phyloP scores from a whole-genome alignment of 2,797 vertebrate species.

The Paramormyrops hopkinsi region DNA sequence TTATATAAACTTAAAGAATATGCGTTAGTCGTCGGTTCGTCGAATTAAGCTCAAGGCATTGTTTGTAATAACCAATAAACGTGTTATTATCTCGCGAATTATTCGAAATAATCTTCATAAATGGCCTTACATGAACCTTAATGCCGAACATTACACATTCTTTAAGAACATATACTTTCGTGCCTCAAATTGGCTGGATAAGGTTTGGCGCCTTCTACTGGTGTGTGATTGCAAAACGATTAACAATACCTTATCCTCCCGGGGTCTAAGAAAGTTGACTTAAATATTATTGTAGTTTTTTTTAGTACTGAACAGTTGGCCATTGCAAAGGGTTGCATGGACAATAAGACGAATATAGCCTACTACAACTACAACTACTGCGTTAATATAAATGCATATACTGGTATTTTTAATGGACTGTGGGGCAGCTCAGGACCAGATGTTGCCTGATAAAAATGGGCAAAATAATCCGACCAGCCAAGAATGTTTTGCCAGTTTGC shows the following conservation, averaged over 20 bases:
- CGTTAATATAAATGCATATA: background rate
- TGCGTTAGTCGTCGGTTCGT: background rate
- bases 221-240: background rate
- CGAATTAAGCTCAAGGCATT: background rate
- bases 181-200: background rate
- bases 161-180: background rate
- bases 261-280: background rate
- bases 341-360: background rate
- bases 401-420: background rate
- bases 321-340: background rate
- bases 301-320: background rate
- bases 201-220: constrained; percentile 17
- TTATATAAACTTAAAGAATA: background rate
- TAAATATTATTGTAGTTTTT: background rate
- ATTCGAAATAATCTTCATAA: background rate
- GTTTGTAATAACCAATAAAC: background rate
- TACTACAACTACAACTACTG: background rate
- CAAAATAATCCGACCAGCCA: background rate
- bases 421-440: background rate
- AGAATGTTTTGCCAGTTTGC: background rate
- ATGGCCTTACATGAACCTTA: background rate
- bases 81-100: background rate
- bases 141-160: background rate
- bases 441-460: background rate
- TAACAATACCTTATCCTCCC: background rate